Percentiles rank a stretch among this genome's conserved stretches.
Evolutionary conservation across 2,797 vertebrate genomes (phyloP).

Genomic region (Sus cebifrons): DNA sequence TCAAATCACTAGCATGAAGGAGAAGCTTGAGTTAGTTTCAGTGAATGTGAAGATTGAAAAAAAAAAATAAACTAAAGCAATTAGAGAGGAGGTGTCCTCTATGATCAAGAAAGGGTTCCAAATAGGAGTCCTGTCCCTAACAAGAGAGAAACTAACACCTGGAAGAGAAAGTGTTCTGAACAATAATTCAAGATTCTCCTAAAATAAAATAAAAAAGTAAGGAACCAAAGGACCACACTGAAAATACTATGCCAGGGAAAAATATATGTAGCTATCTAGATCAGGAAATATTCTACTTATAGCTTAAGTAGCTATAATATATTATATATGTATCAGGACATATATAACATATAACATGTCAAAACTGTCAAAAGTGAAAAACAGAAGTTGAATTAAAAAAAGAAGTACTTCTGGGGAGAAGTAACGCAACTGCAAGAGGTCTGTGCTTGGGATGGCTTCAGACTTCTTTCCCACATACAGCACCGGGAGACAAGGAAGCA

Average conservation of each 20-base stretch:
- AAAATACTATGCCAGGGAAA: background rate
- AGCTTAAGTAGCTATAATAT: too few relatives aligned
- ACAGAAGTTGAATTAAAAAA: background rate
- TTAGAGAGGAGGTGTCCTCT: background rate
- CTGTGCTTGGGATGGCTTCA: background rate
- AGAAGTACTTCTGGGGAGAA: background rate
- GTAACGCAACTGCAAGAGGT: background rate
- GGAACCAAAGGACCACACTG: background rate
- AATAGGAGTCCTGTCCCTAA: background rate
- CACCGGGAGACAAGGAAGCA: background rate
- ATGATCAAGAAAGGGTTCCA: background rate
- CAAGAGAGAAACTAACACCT: background rate
- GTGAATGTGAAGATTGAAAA: background rate
- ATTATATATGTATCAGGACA: too few relatives aligned
- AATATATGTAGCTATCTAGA: background rate
- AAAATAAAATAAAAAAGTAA: background rate
- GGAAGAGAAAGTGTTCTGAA: background rate
- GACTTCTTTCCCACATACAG: background rate
- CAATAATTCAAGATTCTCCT: background rate
- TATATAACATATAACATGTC: background rate
- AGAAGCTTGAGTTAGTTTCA: slow-evolving; percentile 5
- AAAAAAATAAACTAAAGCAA: background rate
- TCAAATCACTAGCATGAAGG: background rate
- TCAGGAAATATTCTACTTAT: background rate
- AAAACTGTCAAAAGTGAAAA: slow-evolving; percentile 1